Evolutionary conservation across 2,113 vertebrate species (phyloP).

Genomic region (Corydoras sp.): DNA sequence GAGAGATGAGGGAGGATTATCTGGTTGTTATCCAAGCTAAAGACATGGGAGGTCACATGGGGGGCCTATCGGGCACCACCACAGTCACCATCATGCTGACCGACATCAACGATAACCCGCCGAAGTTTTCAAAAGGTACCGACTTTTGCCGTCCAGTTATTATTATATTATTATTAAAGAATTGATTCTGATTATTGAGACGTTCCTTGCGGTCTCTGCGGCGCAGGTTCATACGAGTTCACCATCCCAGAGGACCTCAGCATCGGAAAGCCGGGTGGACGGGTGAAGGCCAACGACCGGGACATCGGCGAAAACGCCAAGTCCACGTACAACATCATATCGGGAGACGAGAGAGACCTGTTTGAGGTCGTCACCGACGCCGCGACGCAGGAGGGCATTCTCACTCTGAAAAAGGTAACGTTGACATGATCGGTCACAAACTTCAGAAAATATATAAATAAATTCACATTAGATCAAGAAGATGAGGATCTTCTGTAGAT

Average conservation of each 20-base stretch:
- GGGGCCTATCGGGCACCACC: conserved; percentile 92
- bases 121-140: conserved; percentile 94
- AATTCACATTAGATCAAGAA: no score
- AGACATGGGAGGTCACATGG: conserved; percentile 98
- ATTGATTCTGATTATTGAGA: no score
- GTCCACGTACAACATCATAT: conserved; percentile 86
- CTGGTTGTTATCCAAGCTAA: conserved; percentile 97
- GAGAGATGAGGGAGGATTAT: conserved; percentile 96
- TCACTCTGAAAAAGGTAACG: conserved; percentile 84
- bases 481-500: no score
- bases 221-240: conserved; percentile 90
- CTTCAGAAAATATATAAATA: no score
- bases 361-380: conserved; percentile 87
- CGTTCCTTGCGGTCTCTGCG: conserved; percentile 37
- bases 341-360: conserved; percentile 82
- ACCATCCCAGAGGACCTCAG: conserved; percentile 84
- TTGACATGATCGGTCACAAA: no score
- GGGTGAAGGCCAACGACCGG: conserved; percentile 87
- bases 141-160: conserved; percentile 38
- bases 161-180: not conserved
- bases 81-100: conserved; percentile 90
- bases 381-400: conserved; percentile 87
- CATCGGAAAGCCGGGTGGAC: conserved; percentile 80
- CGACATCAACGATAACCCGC: conserved; percentile 96
- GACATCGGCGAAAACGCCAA: conserved; percentile 91